Conservation (phyloP, 2,113 vertebrate genomes). For the Crypturellus undulatus region DNA sequence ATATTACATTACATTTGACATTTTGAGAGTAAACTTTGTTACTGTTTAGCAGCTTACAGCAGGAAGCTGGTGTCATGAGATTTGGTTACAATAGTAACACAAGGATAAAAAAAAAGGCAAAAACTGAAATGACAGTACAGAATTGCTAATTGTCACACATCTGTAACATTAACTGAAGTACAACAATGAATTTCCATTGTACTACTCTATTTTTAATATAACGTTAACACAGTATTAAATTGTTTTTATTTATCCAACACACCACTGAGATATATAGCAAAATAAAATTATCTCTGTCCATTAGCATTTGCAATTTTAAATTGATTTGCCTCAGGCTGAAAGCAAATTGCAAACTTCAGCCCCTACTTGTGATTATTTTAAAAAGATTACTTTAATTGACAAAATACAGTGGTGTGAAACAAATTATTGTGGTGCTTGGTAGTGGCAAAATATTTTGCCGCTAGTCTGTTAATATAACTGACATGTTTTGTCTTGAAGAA, state of each 20-base stretch:
- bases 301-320: neutral
- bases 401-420: neutral
- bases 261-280: neutral
- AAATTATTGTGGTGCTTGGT: neutral
- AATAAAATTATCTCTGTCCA: neutral
- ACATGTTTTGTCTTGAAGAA: neutral
- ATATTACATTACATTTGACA: neutral
- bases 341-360: neutral
- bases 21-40: neutral
- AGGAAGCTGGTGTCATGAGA: neutral
- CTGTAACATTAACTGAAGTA: neutral
- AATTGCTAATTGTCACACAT: neutral
- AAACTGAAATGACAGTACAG: neutral
- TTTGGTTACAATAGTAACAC: neutral
- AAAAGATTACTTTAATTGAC: neutral
- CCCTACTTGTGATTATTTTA: neutral
- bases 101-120: neutral
- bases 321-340: neutral
- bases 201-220: neutral
- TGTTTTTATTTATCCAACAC: neutral
- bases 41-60: neutral
- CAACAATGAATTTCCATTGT: neutral
- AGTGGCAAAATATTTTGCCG: neutral
- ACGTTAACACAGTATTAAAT: neutral
- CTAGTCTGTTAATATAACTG: neutral